Conservation (phyloP, 1,140 invertebrate genomes). For the Bemisia tabaci region DNA sequence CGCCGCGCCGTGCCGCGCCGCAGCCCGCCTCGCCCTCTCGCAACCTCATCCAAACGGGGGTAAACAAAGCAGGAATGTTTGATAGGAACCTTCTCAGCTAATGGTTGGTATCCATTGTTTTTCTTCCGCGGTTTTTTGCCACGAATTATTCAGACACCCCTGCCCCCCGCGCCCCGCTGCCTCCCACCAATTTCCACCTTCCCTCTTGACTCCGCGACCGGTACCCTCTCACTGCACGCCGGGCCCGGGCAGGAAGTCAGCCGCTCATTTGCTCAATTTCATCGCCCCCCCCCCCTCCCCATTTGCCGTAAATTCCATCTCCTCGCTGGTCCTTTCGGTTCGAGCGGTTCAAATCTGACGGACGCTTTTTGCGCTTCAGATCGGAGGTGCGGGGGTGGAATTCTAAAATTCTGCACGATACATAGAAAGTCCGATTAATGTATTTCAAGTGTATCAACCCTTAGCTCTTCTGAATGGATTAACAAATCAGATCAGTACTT, state of each 20-base stretch:
- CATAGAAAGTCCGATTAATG: too few species aligned
- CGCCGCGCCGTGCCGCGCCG: background rate
- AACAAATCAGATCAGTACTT: too few species aligned
- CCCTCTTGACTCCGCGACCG: background rate
- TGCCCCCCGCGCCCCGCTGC: background rate
- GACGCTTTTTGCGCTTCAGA: too few species aligned
- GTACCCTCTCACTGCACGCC: background rate
- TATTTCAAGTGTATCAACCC: too few species aligned
- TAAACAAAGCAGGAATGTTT: background rate
- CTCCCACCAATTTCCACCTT: background rate
- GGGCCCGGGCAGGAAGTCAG: background rate
- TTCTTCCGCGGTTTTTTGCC: background rate
- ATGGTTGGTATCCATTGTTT: background rate
- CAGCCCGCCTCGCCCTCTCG: background rate
- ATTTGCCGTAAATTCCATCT: too few species aligned
- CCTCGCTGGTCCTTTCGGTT: too few species aligned
- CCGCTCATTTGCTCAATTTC: too few species aligned
- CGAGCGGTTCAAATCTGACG: too few species aligned
- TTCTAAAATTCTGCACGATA: too few species aligned
- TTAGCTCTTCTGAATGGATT: too few species aligned
- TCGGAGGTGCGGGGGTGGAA: too few species aligned
- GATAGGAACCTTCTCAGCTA: background rate
- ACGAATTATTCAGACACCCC: background rate
- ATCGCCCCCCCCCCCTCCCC: too few species aligned
- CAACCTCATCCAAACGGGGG: background rate